These are phyloP conservation scores for Mycteria americana DNA, from an alignment of 2,797 vertebrate genomes.

Conservation along the genomic window DNA sequence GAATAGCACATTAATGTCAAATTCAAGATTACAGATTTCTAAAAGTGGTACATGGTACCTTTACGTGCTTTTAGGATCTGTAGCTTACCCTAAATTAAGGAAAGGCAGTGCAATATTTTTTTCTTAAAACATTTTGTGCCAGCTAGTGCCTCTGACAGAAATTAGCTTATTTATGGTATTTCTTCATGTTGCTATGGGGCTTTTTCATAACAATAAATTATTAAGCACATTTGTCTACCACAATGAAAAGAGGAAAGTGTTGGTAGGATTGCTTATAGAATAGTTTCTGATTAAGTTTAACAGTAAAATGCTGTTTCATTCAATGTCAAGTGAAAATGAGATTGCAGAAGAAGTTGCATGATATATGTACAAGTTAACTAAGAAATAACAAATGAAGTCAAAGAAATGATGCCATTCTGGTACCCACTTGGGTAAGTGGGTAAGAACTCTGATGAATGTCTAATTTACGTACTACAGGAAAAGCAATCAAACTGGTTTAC, in stretches of 20 bases:
- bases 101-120: background rate
- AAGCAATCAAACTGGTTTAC: background rate
- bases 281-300: conserved; percentile 62
- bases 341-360: background rate
- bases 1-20: background rate
- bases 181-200: conserved; percentile 13
- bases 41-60: background rate
- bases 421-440: background rate
- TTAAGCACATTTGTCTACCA: conserved; percentile 24
- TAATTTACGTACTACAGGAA: background rate
- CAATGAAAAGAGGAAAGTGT: conserved; percentile 17
- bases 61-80: background rate
- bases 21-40: background rate
- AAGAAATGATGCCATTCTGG: background rate
- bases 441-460: background rate
- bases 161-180: conserved; percentile 40
- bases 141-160: conserved; percentile 32
- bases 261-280: conserved; percentile 35
- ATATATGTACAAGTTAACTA: background rate
- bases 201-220: conserved; percentile 62
- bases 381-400: background rate
- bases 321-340: conserved; percentile 36
- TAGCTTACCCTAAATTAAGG: background rate
- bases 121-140: background rate
- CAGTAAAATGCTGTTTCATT: conserved; percentile 27